Conservation (phyloP, 2,888 invertebrate species). For the Belgica antarctica region DNA sequence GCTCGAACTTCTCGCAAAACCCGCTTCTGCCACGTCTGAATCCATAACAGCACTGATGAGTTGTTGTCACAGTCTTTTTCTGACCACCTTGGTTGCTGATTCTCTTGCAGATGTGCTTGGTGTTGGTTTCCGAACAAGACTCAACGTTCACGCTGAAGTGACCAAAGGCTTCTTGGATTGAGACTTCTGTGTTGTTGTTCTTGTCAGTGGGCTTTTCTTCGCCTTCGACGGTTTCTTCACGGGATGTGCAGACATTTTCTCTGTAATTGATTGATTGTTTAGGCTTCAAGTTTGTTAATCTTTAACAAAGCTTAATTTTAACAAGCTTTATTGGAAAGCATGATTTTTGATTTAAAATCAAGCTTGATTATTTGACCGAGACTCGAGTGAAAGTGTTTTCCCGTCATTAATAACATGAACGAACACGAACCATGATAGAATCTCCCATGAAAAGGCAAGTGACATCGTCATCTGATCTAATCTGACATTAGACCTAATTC, state of each 20-base stretch:
- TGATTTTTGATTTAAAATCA: too few species aligned
- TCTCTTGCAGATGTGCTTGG: slow-evolving; percentile 54
- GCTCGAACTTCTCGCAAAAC: slow-evolving; percentile 59
- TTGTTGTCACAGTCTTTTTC: slow-evolving; percentile 62
- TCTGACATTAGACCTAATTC: too few species aligned
- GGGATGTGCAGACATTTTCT: slow-evolving; percentile 64
- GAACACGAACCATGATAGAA: too few species aligned
- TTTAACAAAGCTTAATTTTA: too few species aligned
- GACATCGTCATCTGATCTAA: too few species aligned
- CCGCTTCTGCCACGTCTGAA: slow-evolving; percentile 56
- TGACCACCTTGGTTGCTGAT: slow-evolving; percentile 59
- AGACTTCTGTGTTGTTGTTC: slow-evolving; percentile 46
- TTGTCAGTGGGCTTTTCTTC: slow-evolving; percentile 46
- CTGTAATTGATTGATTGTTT: slow-evolving; percentile 50
- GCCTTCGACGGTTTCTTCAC: slow-evolving; percentile 55
- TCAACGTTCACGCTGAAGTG: slow-evolving; percentile 52
- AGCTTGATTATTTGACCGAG: too few species aligned
- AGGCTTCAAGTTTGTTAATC: too few species aligned
- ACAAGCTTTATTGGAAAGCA: too few species aligned
- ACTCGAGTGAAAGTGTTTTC: too few species aligned
- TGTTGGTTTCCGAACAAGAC: slow-evolving; percentile 54
- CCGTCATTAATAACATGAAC: too few species aligned
- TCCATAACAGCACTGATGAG: slow-evolving; percentile 69
- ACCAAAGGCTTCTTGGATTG: slow-evolving; percentile 50
- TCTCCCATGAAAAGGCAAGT: too few species aligned